Conservation (phyloP, 2,113 vertebrate species). For the Cairina moschata region DNA sequence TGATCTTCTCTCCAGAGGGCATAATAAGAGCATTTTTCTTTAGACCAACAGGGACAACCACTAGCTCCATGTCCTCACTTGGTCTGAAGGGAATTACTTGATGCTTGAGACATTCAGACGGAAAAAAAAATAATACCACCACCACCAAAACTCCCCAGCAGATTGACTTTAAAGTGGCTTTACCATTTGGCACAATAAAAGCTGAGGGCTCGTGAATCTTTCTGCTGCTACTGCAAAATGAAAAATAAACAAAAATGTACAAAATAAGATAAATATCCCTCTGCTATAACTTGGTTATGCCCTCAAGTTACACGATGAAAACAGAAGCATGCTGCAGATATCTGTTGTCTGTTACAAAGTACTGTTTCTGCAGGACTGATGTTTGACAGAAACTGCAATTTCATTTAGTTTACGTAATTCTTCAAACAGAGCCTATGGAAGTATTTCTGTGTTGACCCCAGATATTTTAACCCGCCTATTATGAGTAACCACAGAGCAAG, state of each 20-base stretch:
- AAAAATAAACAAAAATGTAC: slow-evolving; percentile 2
- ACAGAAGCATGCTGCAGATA: background rate
- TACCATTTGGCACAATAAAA: background rate
- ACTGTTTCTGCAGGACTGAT: background rate
- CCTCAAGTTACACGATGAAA: background rate
- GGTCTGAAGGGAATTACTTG: slow-evolving; percentile 35
- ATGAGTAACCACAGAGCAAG: background rate
- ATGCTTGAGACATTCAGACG: background rate
- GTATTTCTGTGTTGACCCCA: background rate
- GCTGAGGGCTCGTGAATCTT: background rate
- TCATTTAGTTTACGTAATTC: background rate
- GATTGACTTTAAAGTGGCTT: background rate
- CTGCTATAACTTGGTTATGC: background rate
- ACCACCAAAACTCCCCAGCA: background rate
- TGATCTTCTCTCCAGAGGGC: slow-evolving; percentile 28
- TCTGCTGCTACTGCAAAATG: background rate
- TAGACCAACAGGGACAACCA: background rate
- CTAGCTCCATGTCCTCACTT: background rate
- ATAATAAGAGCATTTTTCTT: background rate
- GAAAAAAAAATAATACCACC: background rate
- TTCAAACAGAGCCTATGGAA: slow-evolving; percentile 5
- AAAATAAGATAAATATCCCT: background rate
- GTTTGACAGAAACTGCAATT: background rate
- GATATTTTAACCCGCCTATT: background rate
- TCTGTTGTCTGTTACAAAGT: background rate